Evolutionary conservation across 2,113 vertebrate species (phyloP), one percentile per base, ranked within the genome.

Genomic region (Hippocampus barbouri): DNA sequence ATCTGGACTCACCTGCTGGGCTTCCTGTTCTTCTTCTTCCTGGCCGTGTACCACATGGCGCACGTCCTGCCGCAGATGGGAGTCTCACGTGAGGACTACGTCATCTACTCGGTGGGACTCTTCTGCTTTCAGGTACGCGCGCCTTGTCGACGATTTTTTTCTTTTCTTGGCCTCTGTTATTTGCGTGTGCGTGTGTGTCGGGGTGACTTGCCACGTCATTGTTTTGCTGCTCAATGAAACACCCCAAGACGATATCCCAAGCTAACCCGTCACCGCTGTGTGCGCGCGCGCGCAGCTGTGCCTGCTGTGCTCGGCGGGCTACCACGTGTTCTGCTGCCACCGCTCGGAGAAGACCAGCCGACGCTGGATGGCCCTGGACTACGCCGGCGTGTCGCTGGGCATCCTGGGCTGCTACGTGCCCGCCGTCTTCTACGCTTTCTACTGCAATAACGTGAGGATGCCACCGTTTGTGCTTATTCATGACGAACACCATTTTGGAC

Each of bases 1-100:
- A 99, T 99, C 87, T 99, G 97, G 97, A 98, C 95, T 89, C 97
- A 99, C 82, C 91, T 99, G 72, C 88, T 99, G 49, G 97, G 97
- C 40, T 99, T 99, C 82, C 60, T 97, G 53, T 92, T 98, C 59
- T 99, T 99, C 90, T 96, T 99, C 84, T 85, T 86, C 1, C 84
- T 98, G 80, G 96, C 93, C 30, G 93, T 99, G 73, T 95, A 97
- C 15, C 95, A 98, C 85, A 90, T 98, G 90, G 93, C 91, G 5
- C 88, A 91, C 0, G 93, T 97, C 2, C 91, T 99, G 85, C 97
- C 97, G 0, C 91, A 93, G 0, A 94, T 94, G 1, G 93, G 95
- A 45, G 96, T 95, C 0, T 93, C 94, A 63, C 92, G 94, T 68
- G 96, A 99, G 81, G 97, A 99, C 82, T 98, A 98, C 23, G 94